phyloP scores from a whole-genome alignment of 2,797 vertebrate genomes.

The Kryptolebias ocellatus region DNA sequence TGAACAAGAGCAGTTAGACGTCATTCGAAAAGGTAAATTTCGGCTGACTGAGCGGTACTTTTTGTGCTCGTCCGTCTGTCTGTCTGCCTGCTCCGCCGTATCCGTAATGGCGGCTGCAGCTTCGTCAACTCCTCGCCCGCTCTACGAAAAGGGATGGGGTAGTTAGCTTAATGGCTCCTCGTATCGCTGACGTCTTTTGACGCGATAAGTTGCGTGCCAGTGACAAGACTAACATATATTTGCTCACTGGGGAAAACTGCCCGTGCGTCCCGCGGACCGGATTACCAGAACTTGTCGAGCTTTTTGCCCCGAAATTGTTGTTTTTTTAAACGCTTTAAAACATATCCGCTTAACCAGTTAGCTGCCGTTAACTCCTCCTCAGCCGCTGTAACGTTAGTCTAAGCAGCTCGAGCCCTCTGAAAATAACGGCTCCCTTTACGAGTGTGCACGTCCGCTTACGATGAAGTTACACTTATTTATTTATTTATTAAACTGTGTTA shows the following conservation, averaged over 20 bases:
- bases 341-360: slow-evolving; percentile 53
- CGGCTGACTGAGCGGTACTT: slow-evolving; percentile 17
- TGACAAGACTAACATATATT: slow-evolving; percentile 84
- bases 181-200: slow-evolving; percentile 89
- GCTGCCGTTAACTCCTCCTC: slow-evolving; percentile 41
- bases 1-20: slow-evolving; percentile 57
- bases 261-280: slow-evolving; percentile 54
- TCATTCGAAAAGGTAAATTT: slow-evolving; percentile 72
- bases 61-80: slow-evolving; percentile 13
- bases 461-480: neutral
- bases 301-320: neutral
- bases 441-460: rapidly evolving
- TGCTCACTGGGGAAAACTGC: slow-evolving; percentile 75
- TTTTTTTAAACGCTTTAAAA: slow-evolving; percentile 43
- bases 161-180: slow-evolving; percentile 84
- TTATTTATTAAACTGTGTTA: neutral
- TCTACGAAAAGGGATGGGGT: slow-evolving; percentile 82
- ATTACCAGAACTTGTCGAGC: slow-evolving; percentile 9
- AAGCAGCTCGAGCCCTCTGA: slow-evolving; percentile 11
- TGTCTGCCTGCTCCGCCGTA: slow-evolving; percentile 38
- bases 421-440: neutral
- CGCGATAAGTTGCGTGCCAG: slow-evolving; percentile 85
- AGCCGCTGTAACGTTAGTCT: slow-evolving; percentile 26
- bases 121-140: slow-evolving; percentile 71
- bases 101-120: slow-evolving; percentile 81